Evolutionary conservation across 2,888 invertebrate genomes (phyloP), one percentile per base, ranked within the genome.

Genomic region (Stictocephala bisonia): DNA sequence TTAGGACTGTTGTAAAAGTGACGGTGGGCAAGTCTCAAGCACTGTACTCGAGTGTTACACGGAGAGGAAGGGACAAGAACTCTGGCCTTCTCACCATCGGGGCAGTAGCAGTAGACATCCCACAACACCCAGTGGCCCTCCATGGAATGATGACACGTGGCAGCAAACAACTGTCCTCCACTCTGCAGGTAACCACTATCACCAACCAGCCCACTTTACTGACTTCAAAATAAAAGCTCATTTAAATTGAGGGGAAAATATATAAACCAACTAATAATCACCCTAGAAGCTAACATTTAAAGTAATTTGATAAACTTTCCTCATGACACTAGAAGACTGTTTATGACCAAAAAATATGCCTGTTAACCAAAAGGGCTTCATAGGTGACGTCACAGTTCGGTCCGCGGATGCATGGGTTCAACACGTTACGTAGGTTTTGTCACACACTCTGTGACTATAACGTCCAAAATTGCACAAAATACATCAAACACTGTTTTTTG

Each of bases 61-160:
- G 91, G 80, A 87, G 90, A 80, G 84, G 91, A 81, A 90, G 93
- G 81, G 93, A 93, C 81, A 92, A 93, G 81, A 95, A 94, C 82
- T 90, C 92, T 66, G 91, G 93, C 0, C 84, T 97, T 72, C 85
- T 96, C 7, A 94, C 94, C 7, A 90, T 98, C 70, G 98, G 97
- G 0, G 92, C 93, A 13, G 92, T 98, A 0, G 91, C 94, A 77
- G 92, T 98, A 71, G 97, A 98, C 84, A 96, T 99, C 82, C 99
- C 99, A 2, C 98, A 99, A 85, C 98, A 99, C 86, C 99, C 99
- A 0, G 97, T 98, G 0, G 97, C 95, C 6, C 86, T 99, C 79
- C 99, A 99, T 85, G 98, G 97, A 66, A 98, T 99, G 93, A 97
- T 99, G 90, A 96, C 96, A 0, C 88, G 98, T 79, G 95, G 96